Conservation (phyloP, 2,797 vertebrate genomes). For the Martes flavigula region DNA sequence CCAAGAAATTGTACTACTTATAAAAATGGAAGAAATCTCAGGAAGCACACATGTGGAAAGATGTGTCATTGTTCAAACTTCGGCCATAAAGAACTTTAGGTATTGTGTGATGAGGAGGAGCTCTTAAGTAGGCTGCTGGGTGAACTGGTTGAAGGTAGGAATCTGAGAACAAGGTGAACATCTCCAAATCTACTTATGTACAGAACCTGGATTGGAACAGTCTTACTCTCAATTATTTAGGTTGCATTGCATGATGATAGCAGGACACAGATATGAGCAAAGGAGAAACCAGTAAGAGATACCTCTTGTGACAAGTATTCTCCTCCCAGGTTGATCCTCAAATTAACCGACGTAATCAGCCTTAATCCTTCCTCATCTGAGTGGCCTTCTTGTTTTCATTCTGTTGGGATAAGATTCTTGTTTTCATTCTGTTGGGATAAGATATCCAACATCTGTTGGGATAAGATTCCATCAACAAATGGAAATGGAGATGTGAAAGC, state of each 20-base stretch:
- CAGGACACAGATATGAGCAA: background rate
- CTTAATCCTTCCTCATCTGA: background rate
- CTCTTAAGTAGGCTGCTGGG: background rate
- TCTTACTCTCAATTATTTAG: background rate
- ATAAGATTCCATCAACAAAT: background rate
- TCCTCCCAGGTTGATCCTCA: background rate
- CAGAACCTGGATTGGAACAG: background rate
- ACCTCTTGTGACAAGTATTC: background rate
- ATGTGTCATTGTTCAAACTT: background rate
- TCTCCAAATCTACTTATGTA: background rate
- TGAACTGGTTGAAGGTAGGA: background rate
- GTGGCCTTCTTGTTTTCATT: background rate
- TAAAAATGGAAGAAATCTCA: background rate
- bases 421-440: background rate
- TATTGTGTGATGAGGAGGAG: background rate
- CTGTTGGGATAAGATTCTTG: background rate
- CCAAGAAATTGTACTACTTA: background rate
- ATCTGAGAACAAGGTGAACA: background rate
- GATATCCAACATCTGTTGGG: background rate
- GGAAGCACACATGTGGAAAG: background rate
- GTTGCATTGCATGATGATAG: background rate
- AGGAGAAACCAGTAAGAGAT: background rate
- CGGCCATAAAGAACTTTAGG: background rate
- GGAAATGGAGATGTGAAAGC: background rate
- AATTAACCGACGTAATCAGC: background rate